Evolutionary conservation across 92 coral and sea anemone species (phyloP), one percentile per base, ranked within the genome.

Genomic region (Diadumene lineata): DNA sequence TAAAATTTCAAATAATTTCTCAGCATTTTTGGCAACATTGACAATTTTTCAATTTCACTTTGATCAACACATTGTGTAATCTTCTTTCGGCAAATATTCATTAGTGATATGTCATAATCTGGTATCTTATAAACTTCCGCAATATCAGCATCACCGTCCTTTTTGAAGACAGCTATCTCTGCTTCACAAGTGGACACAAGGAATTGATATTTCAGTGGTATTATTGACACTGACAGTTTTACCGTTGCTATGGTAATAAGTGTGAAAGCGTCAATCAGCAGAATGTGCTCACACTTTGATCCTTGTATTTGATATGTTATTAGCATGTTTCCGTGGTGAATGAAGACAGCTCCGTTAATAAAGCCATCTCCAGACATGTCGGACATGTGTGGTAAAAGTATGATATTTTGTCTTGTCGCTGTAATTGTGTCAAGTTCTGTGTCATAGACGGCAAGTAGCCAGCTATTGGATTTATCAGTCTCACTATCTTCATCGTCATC

Each of bases 21-120:
- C 19, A 53, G 3, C 58, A 15, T 53, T 53, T 15, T 9, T 13
- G 58, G 58, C 24, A 53, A 53, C 24, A 53, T 53, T 53, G 58
- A 13, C 18, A 53, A 53, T 21, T 4, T 21, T 9, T 53, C 58
- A 53, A 53, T 23, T 21, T 53, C 2, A 21, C 24, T 21, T 16
- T 16, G 10, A 15, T 53, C 58, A 9, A 53, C 58, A 53, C 58
- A 53, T 16, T 21, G 21, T 13, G 24, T 21, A 53, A 53, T 53
- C 24, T 15, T 21, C 18, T 16, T 15, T 53, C 58, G 10, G 19
- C 58, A 53, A 13, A 53, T 3, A 21, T 53, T 53, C 58, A 13
- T 53, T 15, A 53, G 58, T 6, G 58, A 53, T 15, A 53, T 53
- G 58, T 53, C 18, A 53, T 53, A 53, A 53, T 53, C 58, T 53